Base-by-base conservation (phyloP, 2,797 vertebrate genomes). In the Acrossocheilus fasciatus region DNA sequence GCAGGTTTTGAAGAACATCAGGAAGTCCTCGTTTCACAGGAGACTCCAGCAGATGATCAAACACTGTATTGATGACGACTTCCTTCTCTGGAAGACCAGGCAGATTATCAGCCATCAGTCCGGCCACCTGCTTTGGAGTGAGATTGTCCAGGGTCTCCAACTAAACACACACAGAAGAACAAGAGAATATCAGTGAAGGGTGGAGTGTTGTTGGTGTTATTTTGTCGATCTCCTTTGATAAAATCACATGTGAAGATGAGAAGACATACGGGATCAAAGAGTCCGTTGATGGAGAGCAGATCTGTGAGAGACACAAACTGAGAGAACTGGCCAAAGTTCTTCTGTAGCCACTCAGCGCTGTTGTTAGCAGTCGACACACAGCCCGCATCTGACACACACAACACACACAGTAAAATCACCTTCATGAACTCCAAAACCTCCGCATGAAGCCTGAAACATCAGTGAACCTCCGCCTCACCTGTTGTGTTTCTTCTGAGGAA, bases 41-140 rank as follows among this genome's bases (percentile, higher is more conserved):
- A 0, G 86, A 85, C 83, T 70, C 85, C 0, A 88, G 17, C 43
- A 95, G 87, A 86, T 91, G 92, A 89, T 94, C 91, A 87, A 96
- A 95, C 74, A 95, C 93, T 7, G 0, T 0, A 52, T 89, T 10
- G 87, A 95, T 90, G 3, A 95, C 41, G 0, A 88, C 17, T 0
- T 89, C 81, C 87, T 92, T 92, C 23, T 87, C 87, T 6, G 91
- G 89, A 34, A 92, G 92, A 52, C 86, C 74, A 7, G 78, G 91
- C 23, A 94, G 90, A 69, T 91, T 90, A 30, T 91, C 11, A 73
- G 93, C 72, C 86, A 96, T 86, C 92, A 95, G 50, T 89, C 92
- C 87, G 57, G 93, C 93, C 0, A 17, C 87, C 82, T 95, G 95
- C 6, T 4, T 36, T 2, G 93, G 90, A 41, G 92, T 50, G 81